Percentiles rank a stretch among this genome's conserved stretches.
These are phyloP conservation scores for Gila robusta DNA, from an alignment of 2,797 vertebrate species.

Conservation along the genomic window DNA sequence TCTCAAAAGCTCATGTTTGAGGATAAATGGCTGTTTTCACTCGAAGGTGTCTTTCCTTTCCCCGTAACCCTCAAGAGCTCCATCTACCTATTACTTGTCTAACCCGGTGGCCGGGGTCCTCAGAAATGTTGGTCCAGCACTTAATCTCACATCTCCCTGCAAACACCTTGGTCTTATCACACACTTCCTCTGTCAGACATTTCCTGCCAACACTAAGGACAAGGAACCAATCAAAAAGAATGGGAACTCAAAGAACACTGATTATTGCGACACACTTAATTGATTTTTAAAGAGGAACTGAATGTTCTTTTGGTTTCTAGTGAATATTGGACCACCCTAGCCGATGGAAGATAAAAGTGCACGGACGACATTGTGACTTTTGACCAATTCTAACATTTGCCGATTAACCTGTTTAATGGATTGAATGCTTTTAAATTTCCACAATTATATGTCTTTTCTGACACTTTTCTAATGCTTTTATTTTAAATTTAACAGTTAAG, in stretches of 20 bases:
- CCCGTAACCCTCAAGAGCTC: slow-evolving; percentile 23
- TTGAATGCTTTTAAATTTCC: neutral
- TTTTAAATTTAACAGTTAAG: neutral
- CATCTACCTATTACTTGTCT: slow-evolving; percentile 48
- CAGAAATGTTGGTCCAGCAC: slow-evolving; percentile 43
- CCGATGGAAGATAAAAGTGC: neutral
- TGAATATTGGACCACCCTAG: slow-evolving; percentile 11
- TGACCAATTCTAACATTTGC: neutral
- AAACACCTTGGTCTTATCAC: slow-evolving; percentile 62
- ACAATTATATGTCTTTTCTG: neutral
- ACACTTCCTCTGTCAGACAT: slow-evolving; percentile 56
- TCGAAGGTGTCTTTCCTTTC: slow-evolving; percentile 43
- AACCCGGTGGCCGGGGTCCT: slow-evolving; percentile 14
- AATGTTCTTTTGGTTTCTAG: neutral
- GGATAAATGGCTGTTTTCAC: slow-evolving; percentile 50
- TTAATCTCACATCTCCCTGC: slow-evolving; percentile 51
- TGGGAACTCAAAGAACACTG: slow-evolving; percentile 35
- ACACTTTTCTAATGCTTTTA: neutral
- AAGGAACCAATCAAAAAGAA: slow-evolving; percentile 39
- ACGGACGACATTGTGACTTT: neutral
- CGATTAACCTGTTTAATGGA: neutral
- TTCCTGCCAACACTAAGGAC: slow-evolving; percentile 53
- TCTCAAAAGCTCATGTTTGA: slow-evolving; percentile 40
- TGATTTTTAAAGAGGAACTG: slow-evolving; percentile 28
- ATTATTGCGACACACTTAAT: slow-evolving; percentile 32